Conservation (phyloP, 2,797 vertebrate species). For the Tinamus major region DNA sequence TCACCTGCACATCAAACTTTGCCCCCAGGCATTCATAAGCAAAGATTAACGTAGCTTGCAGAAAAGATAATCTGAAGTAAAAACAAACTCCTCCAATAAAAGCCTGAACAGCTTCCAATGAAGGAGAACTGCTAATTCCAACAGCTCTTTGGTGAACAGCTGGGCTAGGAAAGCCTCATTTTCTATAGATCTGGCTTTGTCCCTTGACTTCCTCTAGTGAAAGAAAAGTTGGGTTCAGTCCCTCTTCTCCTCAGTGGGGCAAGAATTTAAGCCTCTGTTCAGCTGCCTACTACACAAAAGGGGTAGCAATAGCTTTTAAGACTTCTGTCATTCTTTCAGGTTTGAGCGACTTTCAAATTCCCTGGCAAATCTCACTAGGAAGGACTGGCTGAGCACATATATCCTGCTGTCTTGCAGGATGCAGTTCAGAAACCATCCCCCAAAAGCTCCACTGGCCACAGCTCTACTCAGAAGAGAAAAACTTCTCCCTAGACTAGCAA, state of each 20-base stretch:
- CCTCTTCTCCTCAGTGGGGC: neutral
- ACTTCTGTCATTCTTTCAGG: neutral
- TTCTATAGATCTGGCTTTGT: neutral
- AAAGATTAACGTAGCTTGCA: neutral
- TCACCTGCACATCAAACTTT: neutral
- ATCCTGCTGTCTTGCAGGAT: neutral
- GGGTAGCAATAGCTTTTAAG: fast-evolving
- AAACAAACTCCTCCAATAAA: neutral
- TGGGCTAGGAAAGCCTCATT: neutral
- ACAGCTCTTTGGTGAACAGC: neutral
- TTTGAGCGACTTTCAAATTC: neutral
- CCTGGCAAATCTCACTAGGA: too few relatives aligned
- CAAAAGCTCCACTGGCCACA: neutral
- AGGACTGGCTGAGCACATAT: fast-evolving
- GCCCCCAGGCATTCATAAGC: neutral
- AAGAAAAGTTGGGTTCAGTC: neutral
- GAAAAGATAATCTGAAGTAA: neutral
- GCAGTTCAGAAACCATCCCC: neutral
- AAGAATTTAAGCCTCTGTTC: neutral
- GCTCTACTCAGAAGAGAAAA: neutral
- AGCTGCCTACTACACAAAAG: neutral
- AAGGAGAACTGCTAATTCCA: neutral
- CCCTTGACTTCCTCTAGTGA: neutral
- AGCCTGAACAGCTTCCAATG: neutral
- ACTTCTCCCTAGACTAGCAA: neutral